Conservation (phyloP, 2,113 vertebrate species). For the Megalops atlanticus region DNA sequence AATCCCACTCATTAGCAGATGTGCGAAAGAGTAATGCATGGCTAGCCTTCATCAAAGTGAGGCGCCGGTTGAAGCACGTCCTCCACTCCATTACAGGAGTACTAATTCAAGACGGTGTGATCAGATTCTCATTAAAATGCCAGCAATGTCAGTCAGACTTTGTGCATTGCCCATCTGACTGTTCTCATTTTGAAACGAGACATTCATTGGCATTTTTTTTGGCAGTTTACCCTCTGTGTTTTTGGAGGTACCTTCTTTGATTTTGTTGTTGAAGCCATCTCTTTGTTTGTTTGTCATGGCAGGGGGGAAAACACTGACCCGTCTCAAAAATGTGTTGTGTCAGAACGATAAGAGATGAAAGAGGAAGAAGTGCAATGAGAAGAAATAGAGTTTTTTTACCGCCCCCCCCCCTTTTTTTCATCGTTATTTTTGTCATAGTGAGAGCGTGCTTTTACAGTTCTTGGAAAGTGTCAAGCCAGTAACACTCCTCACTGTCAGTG, state of each 20-base stretch:
- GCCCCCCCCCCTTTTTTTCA: too few relatives aligned
- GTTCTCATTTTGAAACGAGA: background rate
- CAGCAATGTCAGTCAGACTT: background rate
- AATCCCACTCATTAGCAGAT: conserved; percentile 46
- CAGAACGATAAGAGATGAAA: background rate
- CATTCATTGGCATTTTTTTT: background rate
- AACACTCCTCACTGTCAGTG: background rate
- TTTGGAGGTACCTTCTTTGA: background rate
- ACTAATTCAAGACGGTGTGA: conserved; percentile 14
- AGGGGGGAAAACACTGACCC: too few relatives aligned
- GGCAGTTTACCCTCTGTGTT: background rate
- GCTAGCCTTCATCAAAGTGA: conserved; percentile 49
- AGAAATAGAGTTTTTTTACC: too few relatives aligned
- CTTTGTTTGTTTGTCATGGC: too few relatives aligned
- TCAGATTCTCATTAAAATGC: conserved; percentile 24
- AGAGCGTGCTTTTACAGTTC: background rate
- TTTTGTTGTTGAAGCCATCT: too few relatives aligned
- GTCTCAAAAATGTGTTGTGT: background rate
- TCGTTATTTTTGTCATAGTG: background rate
- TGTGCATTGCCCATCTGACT: background rate
- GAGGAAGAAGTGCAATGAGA: background rate
- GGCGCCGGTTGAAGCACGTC: conserved; percentile 59
- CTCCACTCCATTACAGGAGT: background rate
- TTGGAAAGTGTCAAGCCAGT: background rate
- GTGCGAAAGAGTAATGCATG: conserved; percentile 46